These are phyloP conservation scores for Brachyptera risi DNA, from an alignment of 2,888 invertebrate genomes.

Conservation along the genomic window DNA sequence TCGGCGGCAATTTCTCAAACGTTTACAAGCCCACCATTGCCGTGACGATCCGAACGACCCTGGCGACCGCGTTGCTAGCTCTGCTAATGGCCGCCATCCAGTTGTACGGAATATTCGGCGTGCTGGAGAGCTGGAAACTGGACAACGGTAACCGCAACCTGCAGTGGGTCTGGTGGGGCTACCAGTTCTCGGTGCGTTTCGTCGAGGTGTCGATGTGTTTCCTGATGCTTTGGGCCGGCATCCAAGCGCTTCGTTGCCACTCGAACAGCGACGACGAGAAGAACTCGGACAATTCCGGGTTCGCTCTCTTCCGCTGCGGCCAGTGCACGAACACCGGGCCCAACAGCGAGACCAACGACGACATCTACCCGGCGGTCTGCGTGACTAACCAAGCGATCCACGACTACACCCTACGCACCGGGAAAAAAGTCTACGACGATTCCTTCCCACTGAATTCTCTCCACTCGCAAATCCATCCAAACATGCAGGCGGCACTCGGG, in stretches of 20 bases:
- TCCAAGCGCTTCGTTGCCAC: constrained; percentile 53
- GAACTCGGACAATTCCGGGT: constrained; percentile 47
- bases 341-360: constrained; percentile 56
- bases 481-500: not conserved
- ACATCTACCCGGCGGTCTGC: constrained; percentile 80
- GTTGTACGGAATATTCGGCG: constrained; percentile 72
- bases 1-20: constrained; percentile 41
- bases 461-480: constrained; percentile 19
- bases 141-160: constrained; percentile 45
- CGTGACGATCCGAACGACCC: constrained; percentile 84
- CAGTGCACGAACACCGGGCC: constrained; percentile 37
- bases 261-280: constrained; percentile 65
- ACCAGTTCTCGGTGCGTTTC: constrained; percentile 78
- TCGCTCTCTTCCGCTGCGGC: constrained; percentile 71
- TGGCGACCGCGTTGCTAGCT: constrained; percentile 81
- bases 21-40: constrained; percentile 51
- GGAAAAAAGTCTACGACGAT: constrained; percentile 71
- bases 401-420: constrained; percentile 74
- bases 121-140: constrained; percentile 44
- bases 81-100: constrained; percentile 78
- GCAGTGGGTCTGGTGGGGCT: constrained; percentile 87
- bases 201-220: constrained; percentile 86
- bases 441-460: constrained; percentile 55
- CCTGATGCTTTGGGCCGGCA: constrained; percentile 81
- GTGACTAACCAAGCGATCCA: constrained; percentile 74